Evolutionary conservation across 2,113 vertebrate genomes (phyloP).

Genomic region (Calyptommatus sinebrachiatus): DNA sequence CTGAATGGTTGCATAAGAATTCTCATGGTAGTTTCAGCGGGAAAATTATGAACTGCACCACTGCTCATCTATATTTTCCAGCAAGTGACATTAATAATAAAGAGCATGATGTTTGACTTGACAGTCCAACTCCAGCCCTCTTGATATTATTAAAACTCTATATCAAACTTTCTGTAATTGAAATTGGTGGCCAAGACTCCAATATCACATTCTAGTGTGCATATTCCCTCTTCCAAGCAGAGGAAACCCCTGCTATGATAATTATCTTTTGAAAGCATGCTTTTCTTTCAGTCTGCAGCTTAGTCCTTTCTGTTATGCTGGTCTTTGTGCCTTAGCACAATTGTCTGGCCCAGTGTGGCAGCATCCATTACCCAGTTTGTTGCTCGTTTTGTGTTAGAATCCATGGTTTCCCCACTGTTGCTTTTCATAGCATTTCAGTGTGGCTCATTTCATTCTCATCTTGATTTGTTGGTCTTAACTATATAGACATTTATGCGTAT

Average conservation of each 20-base stretch:
- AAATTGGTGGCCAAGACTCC: not conserved
- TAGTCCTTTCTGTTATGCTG: constrained; percentile 22
- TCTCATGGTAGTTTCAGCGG: too few relatives aligned
- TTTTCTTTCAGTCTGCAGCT: constrained; percentile 33
- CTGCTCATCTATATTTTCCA: not conserved
- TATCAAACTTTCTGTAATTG: not conserved
- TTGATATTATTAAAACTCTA: not conserved
- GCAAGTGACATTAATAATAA: not conserved
- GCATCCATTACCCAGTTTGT: constrained; percentile 32
- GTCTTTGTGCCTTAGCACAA: constrained; percentile 11
- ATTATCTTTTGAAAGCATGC: constrained; percentile 37
- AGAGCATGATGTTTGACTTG: not conserved
- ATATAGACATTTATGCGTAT: not conserved
- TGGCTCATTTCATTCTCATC: constrained; percentile 24
- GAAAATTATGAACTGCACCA: not conserved
- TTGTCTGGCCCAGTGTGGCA: constrained; percentile 33
- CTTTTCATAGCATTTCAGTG: constrained; percentile 43
- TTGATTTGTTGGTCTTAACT: not conserved
- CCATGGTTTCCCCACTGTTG: constrained; percentile 21
- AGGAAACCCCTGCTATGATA: constrained; percentile 12
- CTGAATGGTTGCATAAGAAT: too few relatives aligned
- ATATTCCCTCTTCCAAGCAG: constrained; percentile 11
- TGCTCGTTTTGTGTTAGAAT: constrained; percentile 34
- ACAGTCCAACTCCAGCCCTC: not conserved
- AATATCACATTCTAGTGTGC: not conserved